Percentiles rank a stretch among this genome's conserved stretches.
These are phyloP conservation scores for Cheracebus regulus DNA, from an alignment of 2,797 vertebrate species.

Conservation along the genomic window DNA sequence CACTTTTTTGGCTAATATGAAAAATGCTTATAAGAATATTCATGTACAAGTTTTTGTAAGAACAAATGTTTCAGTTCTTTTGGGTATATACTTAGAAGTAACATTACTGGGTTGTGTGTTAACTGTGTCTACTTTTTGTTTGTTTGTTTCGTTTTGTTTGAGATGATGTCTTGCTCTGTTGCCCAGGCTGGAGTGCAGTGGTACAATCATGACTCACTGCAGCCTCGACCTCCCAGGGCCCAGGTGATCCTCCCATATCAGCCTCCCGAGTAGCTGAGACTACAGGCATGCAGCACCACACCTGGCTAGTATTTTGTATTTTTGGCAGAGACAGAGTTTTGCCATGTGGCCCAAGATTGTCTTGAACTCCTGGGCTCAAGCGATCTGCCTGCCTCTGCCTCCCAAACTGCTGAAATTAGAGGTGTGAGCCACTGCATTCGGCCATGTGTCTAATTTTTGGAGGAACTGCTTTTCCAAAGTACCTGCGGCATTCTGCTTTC, in stretches of 20 bases:
- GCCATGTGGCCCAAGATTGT: background rate
- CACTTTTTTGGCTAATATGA: background rate
- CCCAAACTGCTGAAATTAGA: background rate
- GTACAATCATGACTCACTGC: background rate
- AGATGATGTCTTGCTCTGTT: background rate
- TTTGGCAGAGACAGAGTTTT: background rate
- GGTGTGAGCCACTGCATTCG: background rate
- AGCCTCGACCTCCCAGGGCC: background rate
- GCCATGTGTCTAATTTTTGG: background rate
- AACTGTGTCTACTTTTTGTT: background rate
- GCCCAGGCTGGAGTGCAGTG: background rate
- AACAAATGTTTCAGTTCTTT: background rate
- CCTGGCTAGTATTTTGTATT: background rate
- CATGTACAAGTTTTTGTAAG: background rate
- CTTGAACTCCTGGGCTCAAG: background rate
- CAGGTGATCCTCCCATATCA: background rate
- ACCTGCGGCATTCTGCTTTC: background rate
- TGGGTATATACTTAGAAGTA: background rate
- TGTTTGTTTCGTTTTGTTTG: background rate
- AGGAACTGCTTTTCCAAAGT: background rate
- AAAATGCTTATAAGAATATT: background rate
- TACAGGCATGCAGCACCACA: background rate
- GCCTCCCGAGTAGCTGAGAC: background rate
- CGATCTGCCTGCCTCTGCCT: background rate
- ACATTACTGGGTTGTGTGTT: background rate